Evolutionary conservation across 2,797 vertebrate species (phyloP).

Genomic region (Nyctibius grandis): DNA sequence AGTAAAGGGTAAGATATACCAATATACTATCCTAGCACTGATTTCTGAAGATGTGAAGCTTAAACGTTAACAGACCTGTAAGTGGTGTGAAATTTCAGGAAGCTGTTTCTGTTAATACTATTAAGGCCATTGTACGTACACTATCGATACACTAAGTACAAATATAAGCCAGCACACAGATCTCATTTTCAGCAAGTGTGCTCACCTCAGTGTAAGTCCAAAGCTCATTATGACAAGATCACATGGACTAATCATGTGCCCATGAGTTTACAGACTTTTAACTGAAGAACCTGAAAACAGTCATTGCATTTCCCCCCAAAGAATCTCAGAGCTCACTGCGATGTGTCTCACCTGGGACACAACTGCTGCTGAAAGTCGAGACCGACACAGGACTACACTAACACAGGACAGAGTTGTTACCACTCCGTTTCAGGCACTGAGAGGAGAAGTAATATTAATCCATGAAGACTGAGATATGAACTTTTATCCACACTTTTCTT

Average conservation of each 20-base stretch:
- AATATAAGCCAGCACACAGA: neutral
- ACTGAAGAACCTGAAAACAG: neutral
- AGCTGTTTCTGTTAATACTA: neutral
- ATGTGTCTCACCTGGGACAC: neutral
- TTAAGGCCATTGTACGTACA: neutral
- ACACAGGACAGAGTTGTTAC: neutral
- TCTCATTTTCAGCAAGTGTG: neutral
- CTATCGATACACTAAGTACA: neutral
- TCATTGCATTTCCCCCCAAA: neutral
- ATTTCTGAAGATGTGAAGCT: neutral
- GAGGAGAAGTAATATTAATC: neutral
- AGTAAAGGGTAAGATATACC: neutral
- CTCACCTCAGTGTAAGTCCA: neutral
- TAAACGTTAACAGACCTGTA: neutral
- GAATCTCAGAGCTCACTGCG: neutral
- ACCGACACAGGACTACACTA: neutral
- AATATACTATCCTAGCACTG: neutral
- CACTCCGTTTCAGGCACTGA: neutral
- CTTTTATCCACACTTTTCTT: neutral
- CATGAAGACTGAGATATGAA: neutral
- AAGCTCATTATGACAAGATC: neutral
- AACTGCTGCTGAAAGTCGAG: neutral
- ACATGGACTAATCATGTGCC: neutral
- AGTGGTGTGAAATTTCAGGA: neutral
- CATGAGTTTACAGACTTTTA: neutral